Evolutionary conservation across 2,113 vertebrate genomes (phyloP).

Genomic region (Galemys pyrenaicus): DNA sequence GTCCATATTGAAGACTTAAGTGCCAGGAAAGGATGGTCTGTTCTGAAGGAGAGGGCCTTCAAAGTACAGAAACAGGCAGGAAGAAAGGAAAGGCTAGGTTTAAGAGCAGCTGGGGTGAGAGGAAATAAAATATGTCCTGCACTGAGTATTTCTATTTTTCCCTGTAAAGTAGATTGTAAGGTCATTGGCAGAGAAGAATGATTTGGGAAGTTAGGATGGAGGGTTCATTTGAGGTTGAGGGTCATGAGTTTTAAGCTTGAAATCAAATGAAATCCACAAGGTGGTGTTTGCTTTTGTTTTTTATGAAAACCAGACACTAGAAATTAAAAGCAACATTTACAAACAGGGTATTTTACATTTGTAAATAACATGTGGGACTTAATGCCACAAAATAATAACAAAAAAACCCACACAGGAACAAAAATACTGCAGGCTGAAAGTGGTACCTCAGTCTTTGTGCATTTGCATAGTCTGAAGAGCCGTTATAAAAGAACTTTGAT

Average conservation of each 20-base stretch:
- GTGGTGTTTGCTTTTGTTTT: neutral
- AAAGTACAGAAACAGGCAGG: neutral
- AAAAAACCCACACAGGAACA: conserved; percentile 45
- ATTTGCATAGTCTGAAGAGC: conserved; percentile 61
- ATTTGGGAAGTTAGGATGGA: neutral
- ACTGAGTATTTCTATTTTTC: neutral
- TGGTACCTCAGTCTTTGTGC: conserved; percentile 35
- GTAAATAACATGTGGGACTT: conserved; percentile 61
- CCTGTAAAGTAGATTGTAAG: neutral
- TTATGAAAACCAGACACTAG: conserved; percentile 39
- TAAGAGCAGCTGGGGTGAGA: neutral
- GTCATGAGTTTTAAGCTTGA: neutral
- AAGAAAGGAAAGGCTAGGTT: neutral
- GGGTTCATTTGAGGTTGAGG: neutral
- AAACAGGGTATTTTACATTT: conserved; percentile 54
- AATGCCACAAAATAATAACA: conserved; percentile 60
- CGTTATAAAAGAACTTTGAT: conserved; percentile 31
- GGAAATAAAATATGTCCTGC: neutral
- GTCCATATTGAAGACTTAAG: too few relatives aligned
- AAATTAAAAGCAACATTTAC: conserved; percentile 69
- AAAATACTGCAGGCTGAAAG: neutral
- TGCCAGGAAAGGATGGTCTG: too few relatives aligned
- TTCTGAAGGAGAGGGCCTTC: neutral
- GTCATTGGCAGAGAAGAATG: neutral
- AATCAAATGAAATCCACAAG: neutral